A percentile compares a stretch with the other conserved stretches of the same genome.
phyloP scores from a whole-genome alignment of 2,888 invertebrate species.

The Barypeithes pellucidus region DNA sequence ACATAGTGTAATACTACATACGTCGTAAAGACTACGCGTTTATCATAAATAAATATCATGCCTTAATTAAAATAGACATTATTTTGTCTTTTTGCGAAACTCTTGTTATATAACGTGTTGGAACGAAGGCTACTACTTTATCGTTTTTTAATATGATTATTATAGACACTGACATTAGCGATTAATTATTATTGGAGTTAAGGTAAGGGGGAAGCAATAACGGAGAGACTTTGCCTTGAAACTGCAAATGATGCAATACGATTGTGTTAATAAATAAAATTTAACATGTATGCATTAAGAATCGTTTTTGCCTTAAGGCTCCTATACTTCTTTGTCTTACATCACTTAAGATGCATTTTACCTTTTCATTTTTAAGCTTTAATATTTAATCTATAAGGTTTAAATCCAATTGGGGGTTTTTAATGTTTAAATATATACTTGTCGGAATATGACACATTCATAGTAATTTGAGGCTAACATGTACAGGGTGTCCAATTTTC shows the following conservation, averaged over 20 bases:
- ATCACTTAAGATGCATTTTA: constrained; percentile 28
- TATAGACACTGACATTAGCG: constrained; percentile 47
- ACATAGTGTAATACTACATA: not conserved
- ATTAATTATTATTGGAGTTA: constrained; percentile 43
- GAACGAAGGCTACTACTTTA: constrained; percentile 44
- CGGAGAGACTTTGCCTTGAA: constrained; percentile 50
- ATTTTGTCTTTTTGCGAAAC: constrained; percentile 34
- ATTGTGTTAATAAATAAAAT: constrained; percentile 46
- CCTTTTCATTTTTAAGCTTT: constrained; percentile 10
- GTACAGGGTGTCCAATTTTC: no score
- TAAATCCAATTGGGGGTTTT: no score
- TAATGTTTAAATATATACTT: no score
- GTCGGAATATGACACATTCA: no score
- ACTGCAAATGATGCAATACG: constrained; percentile 47
- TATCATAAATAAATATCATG: constrained; percentile 24
- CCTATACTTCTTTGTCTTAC: constrained; percentile 32
- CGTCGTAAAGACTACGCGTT: constrained; percentile 8
- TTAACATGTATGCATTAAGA: constrained; percentile 48
- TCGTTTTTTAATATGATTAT: constrained; percentile 43
- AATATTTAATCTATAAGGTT: no score
- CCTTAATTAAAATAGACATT: constrained; percentile 29
- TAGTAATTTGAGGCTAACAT: no score
- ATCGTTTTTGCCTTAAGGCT: constrained; percentile 48
- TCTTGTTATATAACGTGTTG: constrained; percentile 43
- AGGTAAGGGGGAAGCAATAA: constrained; percentile 36